phyloP scores from a whole-genome alignment of 2,797 vertebrate species.

The Propithecus deckenii region DNA sequence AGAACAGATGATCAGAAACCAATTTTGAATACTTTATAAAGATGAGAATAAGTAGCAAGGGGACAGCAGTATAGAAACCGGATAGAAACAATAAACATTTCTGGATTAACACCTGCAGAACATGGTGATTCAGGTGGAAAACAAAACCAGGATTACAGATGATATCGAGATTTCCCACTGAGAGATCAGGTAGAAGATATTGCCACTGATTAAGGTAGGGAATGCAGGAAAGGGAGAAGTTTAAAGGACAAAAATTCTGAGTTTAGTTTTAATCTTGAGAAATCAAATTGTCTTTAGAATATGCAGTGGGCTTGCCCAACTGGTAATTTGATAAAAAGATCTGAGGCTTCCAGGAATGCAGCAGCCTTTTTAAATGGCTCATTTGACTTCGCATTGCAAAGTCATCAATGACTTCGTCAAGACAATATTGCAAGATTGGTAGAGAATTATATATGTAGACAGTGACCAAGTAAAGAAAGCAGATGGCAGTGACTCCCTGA shows the following conservation, averaged over 20 bases:
- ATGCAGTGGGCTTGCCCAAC: not conserved
- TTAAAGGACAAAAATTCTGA: not conserved
- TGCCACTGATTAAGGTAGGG: not conserved
- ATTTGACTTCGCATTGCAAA: not conserved
- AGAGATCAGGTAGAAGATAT: not conserved
- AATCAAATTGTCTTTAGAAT: not conserved
- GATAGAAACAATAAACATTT: not conserved
- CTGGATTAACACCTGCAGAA: not conserved
- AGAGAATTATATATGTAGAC: not conserved
- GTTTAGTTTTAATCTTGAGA: not conserved
- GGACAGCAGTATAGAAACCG: not conserved
- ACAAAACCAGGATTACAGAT: not conserved
- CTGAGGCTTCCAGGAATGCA: not conserved
- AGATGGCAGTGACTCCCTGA: not conserved
- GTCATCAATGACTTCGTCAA: not conserved
- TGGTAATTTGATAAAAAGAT: not conserved
- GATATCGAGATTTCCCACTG: not conserved
- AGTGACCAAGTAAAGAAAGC: not conserved
- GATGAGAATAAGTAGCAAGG: not conserved
- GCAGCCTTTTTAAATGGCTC: not conserved
- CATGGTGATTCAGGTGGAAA: not conserved
- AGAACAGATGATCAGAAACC: not conserved
- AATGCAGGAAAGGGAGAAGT: not conserved
- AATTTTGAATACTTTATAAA: not conserved
- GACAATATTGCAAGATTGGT: not conserved